Conservation (phyloP, 2,888 invertebrate species). For the Folsomia candida region DNA sequence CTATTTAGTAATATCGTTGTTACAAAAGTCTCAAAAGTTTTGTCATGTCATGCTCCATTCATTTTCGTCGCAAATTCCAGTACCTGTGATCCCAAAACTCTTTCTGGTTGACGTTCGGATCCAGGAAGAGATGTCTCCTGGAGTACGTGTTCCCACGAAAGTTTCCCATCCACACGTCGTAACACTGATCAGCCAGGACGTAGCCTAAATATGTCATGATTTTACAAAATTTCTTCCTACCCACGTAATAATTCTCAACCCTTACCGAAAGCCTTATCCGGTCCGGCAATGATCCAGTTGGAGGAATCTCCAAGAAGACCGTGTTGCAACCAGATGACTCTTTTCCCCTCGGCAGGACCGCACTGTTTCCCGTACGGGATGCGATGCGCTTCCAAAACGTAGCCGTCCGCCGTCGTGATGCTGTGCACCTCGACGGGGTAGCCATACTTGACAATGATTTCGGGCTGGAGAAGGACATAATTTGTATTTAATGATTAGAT, state of each 20-base stretch:
- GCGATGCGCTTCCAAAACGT: slow-evolving; percentile 23
- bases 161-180: slow-evolving; percentile 14
- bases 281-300: slow-evolving; percentile 16
- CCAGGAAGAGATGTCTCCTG: not conserved
- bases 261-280: not conserved
- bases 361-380: slow-evolving; percentile 39
- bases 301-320: slow-evolving; percentile 24
- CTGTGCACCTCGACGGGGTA: slow-evolving; percentile 41
- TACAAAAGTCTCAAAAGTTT: not conserved
- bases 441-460: slow-evolving; percentile 43
- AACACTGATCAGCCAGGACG: not conserved
- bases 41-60: not conserved
- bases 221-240: no score
- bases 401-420: slow-evolving; percentile 10
- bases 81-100: slow-evolving; percentile 44
- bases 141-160: slow-evolving; percentile 7
- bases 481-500: no score
- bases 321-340: slow-evolving; percentile 15
- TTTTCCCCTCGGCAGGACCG: slow-evolving; percentile 20
- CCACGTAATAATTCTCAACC: no score
- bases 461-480: slow-evolving; percentile 38
- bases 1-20: no score
- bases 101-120: slow-evolving; percentile 23
- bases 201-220: not conserved
- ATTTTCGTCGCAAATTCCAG: not conserved